These are phyloP conservation scores for Papilio elwesi DNA, from an alignment of 2,888 invertebrate species.

Conservation along the genomic window DNA sequence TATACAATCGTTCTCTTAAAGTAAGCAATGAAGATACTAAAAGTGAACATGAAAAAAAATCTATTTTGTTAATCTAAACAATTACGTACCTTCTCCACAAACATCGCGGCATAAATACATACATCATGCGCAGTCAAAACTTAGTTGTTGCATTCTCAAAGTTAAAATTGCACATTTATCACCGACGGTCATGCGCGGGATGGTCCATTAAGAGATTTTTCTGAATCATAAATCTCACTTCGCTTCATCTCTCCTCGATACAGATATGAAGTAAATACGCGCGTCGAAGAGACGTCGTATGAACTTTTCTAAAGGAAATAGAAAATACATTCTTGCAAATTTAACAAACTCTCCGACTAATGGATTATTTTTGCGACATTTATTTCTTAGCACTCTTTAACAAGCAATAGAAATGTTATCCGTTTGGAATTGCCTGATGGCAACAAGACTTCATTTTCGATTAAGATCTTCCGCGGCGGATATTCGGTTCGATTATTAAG, in stretches of 20 bases:
- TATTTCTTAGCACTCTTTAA: background rate
- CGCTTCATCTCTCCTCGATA: conserved; percentile 79
- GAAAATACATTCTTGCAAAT: conserved; percentile 45
- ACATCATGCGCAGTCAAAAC: conserved; percentile 80
- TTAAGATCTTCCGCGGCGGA: too few relatives aligned
- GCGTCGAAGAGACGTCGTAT: conserved; percentile 47
- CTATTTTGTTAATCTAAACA: conserved; percentile 44
- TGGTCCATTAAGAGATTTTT: conserved; percentile 83
- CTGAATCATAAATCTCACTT: conserved; percentile 83
- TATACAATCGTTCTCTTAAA: conserved; percentile 11
- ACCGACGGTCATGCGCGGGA: conserved; percentile 74
- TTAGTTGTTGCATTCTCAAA: conserved; percentile 79
- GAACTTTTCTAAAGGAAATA: conserved; percentile 42
- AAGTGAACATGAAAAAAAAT: conserved; percentile 28
- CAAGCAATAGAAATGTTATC: background rate
- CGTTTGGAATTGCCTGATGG: background rate
- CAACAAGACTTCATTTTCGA: too few relatives aligned
- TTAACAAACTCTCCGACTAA: conserved; percentile 30
- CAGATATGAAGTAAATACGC: conserved; percentile 75
- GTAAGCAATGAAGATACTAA: conserved; percentile 34
- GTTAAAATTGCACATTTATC: conserved; percentile 84
- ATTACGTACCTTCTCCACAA: conserved; percentile 40
- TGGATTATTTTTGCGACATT: conserved; percentile 24
- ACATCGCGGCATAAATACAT: conserved; percentile 66
- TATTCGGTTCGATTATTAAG: too few relatives aligned